Percentiles rank a stretch among this genome's conserved stretches.
Conservation (phyloP, 2,888 invertebrate species). For the Acrobeloides nanus region DNA sequence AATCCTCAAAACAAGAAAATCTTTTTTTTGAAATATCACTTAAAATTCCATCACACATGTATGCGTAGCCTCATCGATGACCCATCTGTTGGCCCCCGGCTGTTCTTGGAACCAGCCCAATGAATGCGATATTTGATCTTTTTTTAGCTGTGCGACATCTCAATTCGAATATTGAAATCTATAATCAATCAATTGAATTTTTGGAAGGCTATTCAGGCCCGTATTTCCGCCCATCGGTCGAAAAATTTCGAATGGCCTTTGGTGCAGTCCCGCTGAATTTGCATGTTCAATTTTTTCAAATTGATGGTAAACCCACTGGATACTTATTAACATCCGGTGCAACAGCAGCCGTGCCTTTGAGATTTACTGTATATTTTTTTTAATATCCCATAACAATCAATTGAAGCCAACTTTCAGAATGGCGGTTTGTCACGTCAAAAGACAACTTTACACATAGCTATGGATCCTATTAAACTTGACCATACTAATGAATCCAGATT, state of each 20-base stretch:
- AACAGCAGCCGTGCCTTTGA: constrained; percentile 40
- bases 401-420: too few relatives aligned
- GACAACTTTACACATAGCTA: constrained; percentile 20
- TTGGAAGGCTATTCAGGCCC: too few relatives aligned
- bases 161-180: constrained; percentile 28
- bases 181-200: constrained; percentile 27
- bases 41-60: too few relatives aligned
- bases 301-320: constrained; percentile 16
- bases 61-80: too few relatives aligned
- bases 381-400: too few relatives aligned
- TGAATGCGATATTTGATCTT: too few relatives aligned
- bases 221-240: constrained; percentile 39
- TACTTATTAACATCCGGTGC: constrained; percentile 43
- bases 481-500: constrained; percentile 27
- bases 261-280: constrained; percentile 56
- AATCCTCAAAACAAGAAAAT: too few relatives aligned
- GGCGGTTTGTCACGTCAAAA: constrained; percentile 35
- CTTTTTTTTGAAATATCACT: too few relatives aligned
- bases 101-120: too few relatives aligned
- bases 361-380: too few relatives aligned
- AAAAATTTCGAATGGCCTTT: constrained; percentile 45
- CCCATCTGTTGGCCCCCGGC: too few relatives aligned
- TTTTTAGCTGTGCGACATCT: constrained; percentile 24
- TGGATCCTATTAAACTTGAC: constrained; percentile 25
- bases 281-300: constrained; percentile 56